Evolutionary conservation across 2,113 vertebrate species (phyloP).

Genomic region (Crotalus horridus): DNA sequence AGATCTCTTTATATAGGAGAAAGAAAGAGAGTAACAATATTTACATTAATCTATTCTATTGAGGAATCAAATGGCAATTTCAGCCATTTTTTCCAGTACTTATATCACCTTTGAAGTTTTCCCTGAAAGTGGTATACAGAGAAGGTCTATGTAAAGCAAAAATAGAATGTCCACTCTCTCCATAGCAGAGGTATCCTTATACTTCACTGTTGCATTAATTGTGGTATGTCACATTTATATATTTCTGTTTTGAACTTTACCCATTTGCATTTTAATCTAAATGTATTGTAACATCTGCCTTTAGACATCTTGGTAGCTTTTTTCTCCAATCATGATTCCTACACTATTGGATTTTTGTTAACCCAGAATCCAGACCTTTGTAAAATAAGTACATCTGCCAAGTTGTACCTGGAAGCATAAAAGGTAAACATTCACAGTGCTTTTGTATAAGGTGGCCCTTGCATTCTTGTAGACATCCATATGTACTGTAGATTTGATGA

Average conservation of each 20-base stretch:
- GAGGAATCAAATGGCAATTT: background rate
- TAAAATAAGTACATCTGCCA: background rate
- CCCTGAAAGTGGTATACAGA: background rate
- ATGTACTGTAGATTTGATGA: constrained; percentile 67
- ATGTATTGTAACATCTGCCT: background rate
- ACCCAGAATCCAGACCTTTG: background rate
- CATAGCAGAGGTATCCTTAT: background rate
- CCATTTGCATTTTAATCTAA: background rate
- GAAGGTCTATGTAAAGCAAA: background rate
- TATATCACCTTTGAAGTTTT: background rate
- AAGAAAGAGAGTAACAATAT: background rate
- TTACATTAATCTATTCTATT: background rate
- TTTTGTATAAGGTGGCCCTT: constrained; percentile 66
- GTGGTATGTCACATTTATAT: background rate
- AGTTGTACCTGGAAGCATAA: constrained; percentile 73
- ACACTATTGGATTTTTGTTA: background rate
- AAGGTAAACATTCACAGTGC: constrained; percentile 70
- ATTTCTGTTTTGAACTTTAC: background rate
- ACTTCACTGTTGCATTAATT: background rate
- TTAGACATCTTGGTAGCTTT: background rate
- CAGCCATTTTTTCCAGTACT: background rate
- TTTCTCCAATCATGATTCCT: background rate
- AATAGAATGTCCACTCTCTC: background rate
- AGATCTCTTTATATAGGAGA: background rate
- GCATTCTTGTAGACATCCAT: constrained; percentile 73